Evolutionary conservation across 2,888 invertebrate species (phyloP), one percentile per base, ranked within the genome.

Genomic region (Pristionchus entomophagus): DNA sequence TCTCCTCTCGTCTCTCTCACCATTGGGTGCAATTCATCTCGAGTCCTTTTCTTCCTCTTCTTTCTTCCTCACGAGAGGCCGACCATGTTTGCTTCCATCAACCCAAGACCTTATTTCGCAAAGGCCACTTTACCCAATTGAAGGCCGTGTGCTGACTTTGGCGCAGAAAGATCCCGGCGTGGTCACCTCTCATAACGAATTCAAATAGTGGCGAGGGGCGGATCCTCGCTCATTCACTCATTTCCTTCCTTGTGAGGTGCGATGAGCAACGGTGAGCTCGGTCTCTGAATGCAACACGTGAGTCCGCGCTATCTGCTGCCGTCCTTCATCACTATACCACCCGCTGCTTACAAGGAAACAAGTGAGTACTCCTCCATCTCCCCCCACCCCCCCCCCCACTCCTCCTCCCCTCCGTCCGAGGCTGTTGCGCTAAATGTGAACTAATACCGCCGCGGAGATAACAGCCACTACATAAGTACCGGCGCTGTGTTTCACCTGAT

Each of bases 61-160:
- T 53, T 4, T 22, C 53, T 53, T 22, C 53, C 14, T 53, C n/a
- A 8, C n/a, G 73, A 73, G 73, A 38, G 17, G 41, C 69, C 73
- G 41, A 17, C 26, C n/a, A 8, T 73, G 73, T 73, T 73, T 73
- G 73, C 73, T 17, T 32, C 32, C 26, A n/a, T n/a, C 26, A 38
- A 10, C 69, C 38, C 35, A 19, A 45, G 26, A 38, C 65, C 65
- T 65, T 35, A 65, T 65, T 65, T 65, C 65, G 41, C 29, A 45
- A 73, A 73, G 73, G 45, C 73, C 73, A 73, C 73, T 73, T 26
- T 26, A 73, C n/a, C 73, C 73, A 73, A 73, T 73, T 73, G 73
- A 73, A 26, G 35, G 35, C 35, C 35, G 17, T 12, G 32, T 35
- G 73, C n/a, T 73, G 73, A 73, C 73, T 41, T 73, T 45, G 38